Percentiles rank a stretch among this genome's conserved stretches.
These are phyloP conservation scores for Phenganax subtilis DNA, from an alignment of 92 coral and sea anemone genomes.

Conservation along the genomic window DNA sequence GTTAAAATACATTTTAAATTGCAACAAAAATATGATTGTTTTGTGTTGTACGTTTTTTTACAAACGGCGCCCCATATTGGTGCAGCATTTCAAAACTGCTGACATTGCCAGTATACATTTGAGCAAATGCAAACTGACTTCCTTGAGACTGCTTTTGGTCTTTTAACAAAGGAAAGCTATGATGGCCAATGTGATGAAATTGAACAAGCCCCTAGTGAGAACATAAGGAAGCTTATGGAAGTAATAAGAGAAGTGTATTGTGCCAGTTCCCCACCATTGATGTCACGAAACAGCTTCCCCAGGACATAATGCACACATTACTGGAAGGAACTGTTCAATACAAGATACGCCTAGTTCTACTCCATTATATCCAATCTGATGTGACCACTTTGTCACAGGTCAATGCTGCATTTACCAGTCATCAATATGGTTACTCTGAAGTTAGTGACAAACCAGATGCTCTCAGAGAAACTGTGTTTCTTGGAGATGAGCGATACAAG, in stretches of 20 bases:
- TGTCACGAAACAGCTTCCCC: constrained; percentile 28
- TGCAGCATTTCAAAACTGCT: constrained; percentile 28
- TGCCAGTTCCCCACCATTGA: constrained; percentile 28
- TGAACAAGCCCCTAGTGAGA: constrained; percentile 28
- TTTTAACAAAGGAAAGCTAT: constrained; percentile 12
- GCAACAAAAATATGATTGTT: too few relatives aligned
- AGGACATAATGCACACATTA: constrained; percentile 28
- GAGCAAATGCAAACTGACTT: constrained; percentile 34
- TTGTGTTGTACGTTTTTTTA: too few relatives aligned
- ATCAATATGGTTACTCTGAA: constrained; percentile 42
- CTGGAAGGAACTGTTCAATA: constrained; percentile 31
- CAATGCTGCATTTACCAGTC: constrained; percentile 32
- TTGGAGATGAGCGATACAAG: constrained; percentile 13
- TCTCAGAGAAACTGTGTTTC: constrained; percentile 5
- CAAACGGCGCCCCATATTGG: neutral
- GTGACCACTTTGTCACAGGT: constrained; percentile 27
- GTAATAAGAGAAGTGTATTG: constrained; percentile 9
- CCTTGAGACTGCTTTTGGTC: neutral
- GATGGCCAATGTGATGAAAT: constrained; percentile 19
- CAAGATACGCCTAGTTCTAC: constrained; percentile 31
- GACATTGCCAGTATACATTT: constrained; percentile 29
- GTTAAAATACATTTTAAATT: too few relatives aligned
- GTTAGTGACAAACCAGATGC: constrained; percentile 48
- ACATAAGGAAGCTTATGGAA: constrained; percentile 25
- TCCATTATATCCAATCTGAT: constrained; percentile 14